Evolutionary conservation across 1,140 invertebrate species (phyloP).

Genomic region (Aethina tumida): DNA sequence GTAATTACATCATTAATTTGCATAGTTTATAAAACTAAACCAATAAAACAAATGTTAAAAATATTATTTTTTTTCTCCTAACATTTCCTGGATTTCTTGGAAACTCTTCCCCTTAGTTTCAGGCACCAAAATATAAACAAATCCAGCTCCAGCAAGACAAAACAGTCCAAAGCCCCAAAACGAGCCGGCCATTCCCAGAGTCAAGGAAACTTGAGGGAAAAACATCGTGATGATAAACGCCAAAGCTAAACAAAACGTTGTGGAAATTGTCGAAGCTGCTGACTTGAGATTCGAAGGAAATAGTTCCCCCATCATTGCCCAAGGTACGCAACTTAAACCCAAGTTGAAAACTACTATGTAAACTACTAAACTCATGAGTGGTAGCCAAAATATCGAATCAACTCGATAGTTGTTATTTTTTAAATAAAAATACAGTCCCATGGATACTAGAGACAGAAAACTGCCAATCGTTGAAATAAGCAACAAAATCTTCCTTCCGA

Average conservation of each 20-base stretch:
- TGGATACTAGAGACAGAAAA: constrained; percentile 11
- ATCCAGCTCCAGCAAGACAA: constrained; percentile 33
- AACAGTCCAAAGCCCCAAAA: constrained; percentile 72
- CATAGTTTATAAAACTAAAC: no score
- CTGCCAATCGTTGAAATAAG: constrained; percentile 13
- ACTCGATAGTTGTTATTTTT: constrained; percentile 20
- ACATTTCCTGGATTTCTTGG: constrained; percentile 35
- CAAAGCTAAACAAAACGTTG: constrained; percentile 63
- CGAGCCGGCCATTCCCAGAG: constrained; percentile 53
- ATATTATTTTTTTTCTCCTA: no score
- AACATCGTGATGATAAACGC: constrained; percentile 70
- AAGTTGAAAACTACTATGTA: constrained; percentile 26
- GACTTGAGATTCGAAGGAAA: constrained; percentile 67
- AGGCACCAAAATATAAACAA: constrained; percentile 52
- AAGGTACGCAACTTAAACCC: constrained; percentile 72
- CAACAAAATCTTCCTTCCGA: constrained; percentile 28
- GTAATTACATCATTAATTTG: no score
- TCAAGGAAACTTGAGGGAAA: constrained; percentile 48
- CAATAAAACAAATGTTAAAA: no score
- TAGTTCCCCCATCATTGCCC: constrained; percentile 75
- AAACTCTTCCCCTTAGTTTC: constrained; percentile 76
- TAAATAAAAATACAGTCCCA: constrained; percentile 28
- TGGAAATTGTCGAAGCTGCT: constrained; percentile 59
- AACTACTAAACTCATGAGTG: constrained; percentile 21
- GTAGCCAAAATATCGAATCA: constrained; percentile 25